These are phyloP conservation scores for Saccostrea echinata DNA, from an alignment of 1,140 invertebrate species.

Conservation along the genomic window DNA sequence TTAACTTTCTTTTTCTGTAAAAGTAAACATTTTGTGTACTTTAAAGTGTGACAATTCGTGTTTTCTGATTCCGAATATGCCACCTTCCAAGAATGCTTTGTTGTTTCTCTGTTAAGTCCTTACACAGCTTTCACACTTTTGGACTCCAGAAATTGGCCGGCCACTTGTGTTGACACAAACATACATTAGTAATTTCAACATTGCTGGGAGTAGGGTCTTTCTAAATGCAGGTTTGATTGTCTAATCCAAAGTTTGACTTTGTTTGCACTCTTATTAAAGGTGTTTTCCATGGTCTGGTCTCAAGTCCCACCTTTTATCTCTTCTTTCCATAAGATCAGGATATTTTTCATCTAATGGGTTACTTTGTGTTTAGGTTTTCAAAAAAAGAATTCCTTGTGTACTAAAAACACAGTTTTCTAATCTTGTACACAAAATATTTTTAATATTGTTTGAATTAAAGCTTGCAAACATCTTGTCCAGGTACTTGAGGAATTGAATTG, in stretches of 20 bases:
- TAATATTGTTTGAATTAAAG: slow-evolving; percentile 32
- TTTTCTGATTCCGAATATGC: slow-evolving; percentile 13
- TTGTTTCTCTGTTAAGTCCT: not conserved
- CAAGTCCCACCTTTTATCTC: not conserved
- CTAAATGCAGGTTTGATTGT: slow-evolving; percentile 21
- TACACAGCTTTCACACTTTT: slow-evolving; percentile 20
- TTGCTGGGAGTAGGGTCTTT: slow-evolving; percentile 9
- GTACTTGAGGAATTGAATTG: slow-evolving; percentile 16
- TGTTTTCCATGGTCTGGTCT: slow-evolving; percentile 11
- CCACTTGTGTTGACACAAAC: slow-evolving; percentile 8
- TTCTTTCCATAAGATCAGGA: slow-evolving; percentile 18
- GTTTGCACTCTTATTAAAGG: slow-evolving; percentile 28
- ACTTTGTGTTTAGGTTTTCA: not conserved
- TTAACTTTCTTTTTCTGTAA: not conserved
- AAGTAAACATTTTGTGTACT: slow-evolving; percentile 28
- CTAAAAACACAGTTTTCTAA: slow-evolving; percentile 21
- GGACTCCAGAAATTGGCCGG: slow-evolving; percentile 3
- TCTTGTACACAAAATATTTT: slow-evolving; percentile 18
- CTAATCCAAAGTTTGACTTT: slow-evolving; percentile 16
- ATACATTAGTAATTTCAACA: slow-evolving; percentile 32
- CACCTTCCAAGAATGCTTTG: slow-evolving; percentile 15
- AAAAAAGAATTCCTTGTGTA: slow-evolving; percentile 6
- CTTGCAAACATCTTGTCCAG: slow-evolving; percentile 22
- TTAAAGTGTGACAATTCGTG: slow-evolving; percentile 13
- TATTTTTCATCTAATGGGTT: slow-evolving; percentile 7